Conservation (phyloP, 1,140 invertebrate species). For the Drosophila nigrodunni region DNA sequence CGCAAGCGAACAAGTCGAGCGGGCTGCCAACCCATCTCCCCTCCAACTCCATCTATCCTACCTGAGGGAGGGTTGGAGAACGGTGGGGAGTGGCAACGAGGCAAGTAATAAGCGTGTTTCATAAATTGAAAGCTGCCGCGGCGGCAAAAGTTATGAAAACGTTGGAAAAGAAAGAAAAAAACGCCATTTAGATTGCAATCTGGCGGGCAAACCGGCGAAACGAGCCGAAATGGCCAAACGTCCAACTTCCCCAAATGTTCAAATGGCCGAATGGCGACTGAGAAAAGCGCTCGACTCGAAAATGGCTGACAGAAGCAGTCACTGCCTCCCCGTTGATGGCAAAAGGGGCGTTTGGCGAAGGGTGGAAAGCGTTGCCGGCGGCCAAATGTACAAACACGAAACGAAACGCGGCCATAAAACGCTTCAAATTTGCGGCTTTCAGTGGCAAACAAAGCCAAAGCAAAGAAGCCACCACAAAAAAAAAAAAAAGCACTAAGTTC, state of each 20-base stretch:
- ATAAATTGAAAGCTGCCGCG: slow-evolving; percentile 79
- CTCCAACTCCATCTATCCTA: too few species aligned
- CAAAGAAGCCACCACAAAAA: slow-evolving; percentile 34
- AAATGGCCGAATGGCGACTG: slow-evolving; percentile 27
- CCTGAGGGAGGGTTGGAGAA: not conserved
- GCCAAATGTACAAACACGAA: slow-evolving; percentile 63
- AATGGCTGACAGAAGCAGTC: slow-evolving; percentile 57
- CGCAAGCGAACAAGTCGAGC: slow-evolving; percentile 54
- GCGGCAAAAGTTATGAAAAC: slow-evolving; percentile 69
- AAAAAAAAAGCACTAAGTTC: slow-evolving; percentile 6
- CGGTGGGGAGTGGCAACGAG: not conserved
- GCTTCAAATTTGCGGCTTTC: slow-evolving; percentile 75
- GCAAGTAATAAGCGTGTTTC: slow-evolving; percentile 76
- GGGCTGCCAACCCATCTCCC: slow-evolving; percentile 37
- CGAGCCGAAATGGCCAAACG: slow-evolving; percentile 21
- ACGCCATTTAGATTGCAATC: slow-evolving; percentile 78
- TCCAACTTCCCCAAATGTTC: slow-evolving; percentile 13
- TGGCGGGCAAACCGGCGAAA: slow-evolving; percentile 50
- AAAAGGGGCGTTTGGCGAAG: not conserved
- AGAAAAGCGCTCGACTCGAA: slow-evolving; percentile 71
- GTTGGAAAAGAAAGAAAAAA: slow-evolving; percentile 50
- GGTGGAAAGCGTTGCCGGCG: slow-evolving; percentile 3
- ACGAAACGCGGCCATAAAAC: slow-evolving; percentile 76
- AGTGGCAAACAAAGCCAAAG: slow-evolving; percentile 60
- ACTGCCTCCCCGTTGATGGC: too few species aligned